Evolutionary conservation across 2,888 invertebrate species (phyloP).

Genomic region (Mythimna loreyi): DNA sequence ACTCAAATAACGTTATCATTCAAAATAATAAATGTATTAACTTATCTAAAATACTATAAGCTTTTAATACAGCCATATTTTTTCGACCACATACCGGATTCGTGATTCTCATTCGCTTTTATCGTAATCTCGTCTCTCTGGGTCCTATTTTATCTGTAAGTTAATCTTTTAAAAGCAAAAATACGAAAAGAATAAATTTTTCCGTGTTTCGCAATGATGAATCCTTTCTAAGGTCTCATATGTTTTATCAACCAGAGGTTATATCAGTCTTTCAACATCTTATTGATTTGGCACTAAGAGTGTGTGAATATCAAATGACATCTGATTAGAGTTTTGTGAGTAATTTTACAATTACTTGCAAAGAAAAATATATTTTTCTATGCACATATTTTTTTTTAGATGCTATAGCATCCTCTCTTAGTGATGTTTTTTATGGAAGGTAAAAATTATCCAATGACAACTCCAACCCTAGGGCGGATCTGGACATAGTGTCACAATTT

Average conservation of each 20-base stretch:
- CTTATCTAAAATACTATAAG: constrained; percentile 49
- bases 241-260: constrained; percentile 17
- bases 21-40: constrained; percentile 41
- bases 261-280: constrained; percentile 5
- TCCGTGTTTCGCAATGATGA: constrained; percentile 1
- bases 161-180: constrained; percentile 44
- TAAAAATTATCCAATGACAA: too few relatives aligned
- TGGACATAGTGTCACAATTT: too few relatives aligned
- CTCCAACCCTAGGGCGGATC: too few relatives aligned
- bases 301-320: too few relatives aligned
- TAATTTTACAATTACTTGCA: too few relatives aligned
- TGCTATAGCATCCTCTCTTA: too few relatives aligned
- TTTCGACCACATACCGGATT: constrained; percentile 48
- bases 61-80: constrained; percentile 42
- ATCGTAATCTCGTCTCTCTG: constrained; percentile 39
- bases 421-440: too few relatives aligned
- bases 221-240: constrained; percentile 30
- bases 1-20: constrained; percentile 5
- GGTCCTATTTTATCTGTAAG: constrained; percentile 25
- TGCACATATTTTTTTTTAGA: too few relatives aligned
- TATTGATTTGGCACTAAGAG: neutral
- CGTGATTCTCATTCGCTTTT: constrained; percentile 56
- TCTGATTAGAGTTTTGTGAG: too few relatives aligned
- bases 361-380: too few relatives aligned
- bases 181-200: constrained; percentile 25